These are phyloP conservation scores for Conops quadrifasciatus DNA, from an alignment of 2,888 invertebrate species.

Conservation along the genomic window DNA sequence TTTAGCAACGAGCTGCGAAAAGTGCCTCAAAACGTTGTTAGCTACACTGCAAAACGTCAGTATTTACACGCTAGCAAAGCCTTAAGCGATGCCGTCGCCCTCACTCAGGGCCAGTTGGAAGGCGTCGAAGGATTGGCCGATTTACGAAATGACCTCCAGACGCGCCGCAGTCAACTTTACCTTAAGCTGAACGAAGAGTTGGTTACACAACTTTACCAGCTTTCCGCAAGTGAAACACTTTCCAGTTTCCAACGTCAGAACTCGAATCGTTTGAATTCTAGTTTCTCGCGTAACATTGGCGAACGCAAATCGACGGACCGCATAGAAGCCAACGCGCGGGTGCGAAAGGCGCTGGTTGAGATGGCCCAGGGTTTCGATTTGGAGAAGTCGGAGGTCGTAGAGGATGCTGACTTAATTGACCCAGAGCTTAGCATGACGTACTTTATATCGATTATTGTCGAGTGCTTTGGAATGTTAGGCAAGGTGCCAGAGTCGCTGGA, in stretches of 20 bases:
- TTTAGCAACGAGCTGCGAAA: conserved; percentile 77
- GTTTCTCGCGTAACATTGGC: conserved; percentile 69
- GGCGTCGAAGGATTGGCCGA: conserved; percentile 87
- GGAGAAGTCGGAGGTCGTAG: conserved; percentile 67
- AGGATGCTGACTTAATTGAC: conserved; percentile 70
- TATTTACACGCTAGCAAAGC: conserved; percentile 87
- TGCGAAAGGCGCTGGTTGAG: conserved; percentile 69
- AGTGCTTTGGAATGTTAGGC: conserved; percentile 83
- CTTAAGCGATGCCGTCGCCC: conserved; percentile 74
- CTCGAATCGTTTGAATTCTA: conserved; percentile 69
- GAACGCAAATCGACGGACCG: conserved; percentile 70
- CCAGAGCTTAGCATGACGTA: conserved; percentile 73
- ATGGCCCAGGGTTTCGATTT: conserved; percentile 64
- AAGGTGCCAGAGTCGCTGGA: conserved; percentile 87
- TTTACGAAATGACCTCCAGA: conserved; percentile 77
- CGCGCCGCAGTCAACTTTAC: conserved; percentile 71
- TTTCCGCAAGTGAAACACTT: conserved; percentile 68
- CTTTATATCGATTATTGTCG: conserved; percentile 82
- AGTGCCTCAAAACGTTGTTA: conserved; percentile 75
- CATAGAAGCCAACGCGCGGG: conserved; percentile 66
- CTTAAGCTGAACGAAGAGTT: conserved; percentile 76
- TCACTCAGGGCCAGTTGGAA: conserved; percentile 77
- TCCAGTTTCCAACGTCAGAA: conserved; percentile 70
- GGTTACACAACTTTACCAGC: conserved; percentile 75
- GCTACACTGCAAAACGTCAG: conserved; percentile 75